phyloP scores from a whole-genome alignment of 2,797 vertebrate species.

The Coreius guichenoti region DNA sequence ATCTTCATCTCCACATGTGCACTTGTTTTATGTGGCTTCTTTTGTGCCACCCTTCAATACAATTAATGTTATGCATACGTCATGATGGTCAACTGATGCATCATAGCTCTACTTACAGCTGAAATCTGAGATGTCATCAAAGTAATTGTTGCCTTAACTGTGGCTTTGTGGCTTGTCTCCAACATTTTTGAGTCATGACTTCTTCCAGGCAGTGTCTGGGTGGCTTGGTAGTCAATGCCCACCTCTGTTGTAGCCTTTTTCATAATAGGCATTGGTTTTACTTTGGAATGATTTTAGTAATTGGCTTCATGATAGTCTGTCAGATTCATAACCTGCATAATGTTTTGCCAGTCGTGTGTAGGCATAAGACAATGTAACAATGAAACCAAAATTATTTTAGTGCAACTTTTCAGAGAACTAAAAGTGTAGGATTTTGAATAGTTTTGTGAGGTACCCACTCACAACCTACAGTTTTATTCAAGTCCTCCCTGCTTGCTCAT shows the following conservation, averaged over 20 bases:
- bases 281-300: neutral
- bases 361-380: neutral
- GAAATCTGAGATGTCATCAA: neutral
- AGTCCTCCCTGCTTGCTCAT: neutral
- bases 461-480: neutral
- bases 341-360: neutral
- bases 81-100: neutral
- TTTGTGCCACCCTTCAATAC: neutral
- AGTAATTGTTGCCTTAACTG: neutral
- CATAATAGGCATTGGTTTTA: neutral
- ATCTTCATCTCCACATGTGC: neutral
- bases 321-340: neutral
- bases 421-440: neutral
- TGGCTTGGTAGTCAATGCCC: neutral
- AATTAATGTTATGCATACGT: neutral
- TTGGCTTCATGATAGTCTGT: neutral
- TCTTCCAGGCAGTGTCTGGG: neutral
- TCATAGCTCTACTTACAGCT: neutral
- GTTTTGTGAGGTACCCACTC: neutral
- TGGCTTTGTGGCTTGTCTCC: constrained; percentile 1
- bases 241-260: neutral
- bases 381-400: neutral
- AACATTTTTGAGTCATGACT: neutral
- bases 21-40: neutral
- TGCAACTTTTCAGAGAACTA: neutral